Conservation (phyloP, 1,140 invertebrate species). For the Berghia stephanieae region DNA sequence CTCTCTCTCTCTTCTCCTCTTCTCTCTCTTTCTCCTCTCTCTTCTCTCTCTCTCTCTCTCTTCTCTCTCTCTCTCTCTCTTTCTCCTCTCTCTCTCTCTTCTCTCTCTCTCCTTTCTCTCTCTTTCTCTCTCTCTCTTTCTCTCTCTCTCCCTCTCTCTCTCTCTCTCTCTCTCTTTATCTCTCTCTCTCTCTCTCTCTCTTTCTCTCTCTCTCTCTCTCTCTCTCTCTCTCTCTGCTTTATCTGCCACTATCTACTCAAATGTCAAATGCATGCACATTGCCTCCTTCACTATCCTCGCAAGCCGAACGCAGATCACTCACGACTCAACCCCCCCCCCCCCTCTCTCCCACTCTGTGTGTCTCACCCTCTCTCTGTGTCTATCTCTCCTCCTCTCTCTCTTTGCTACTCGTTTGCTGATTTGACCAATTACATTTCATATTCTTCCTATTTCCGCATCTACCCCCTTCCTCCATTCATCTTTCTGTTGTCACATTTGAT, state of each 20-base stretch:
- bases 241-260: too few species aligned
- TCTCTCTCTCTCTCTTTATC: neutral
- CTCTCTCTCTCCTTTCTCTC: slow-evolving; percentile 11
- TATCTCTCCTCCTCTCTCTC: neutral
- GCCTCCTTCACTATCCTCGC: neutral
- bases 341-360: neutral
- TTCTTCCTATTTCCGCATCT: neutral
- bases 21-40: neutral
- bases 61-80: slow-evolving; percentile 72
- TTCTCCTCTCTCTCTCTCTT: neutral
- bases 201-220: neutral
- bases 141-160: neutral
- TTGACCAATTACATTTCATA: too few species aligned
- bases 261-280: neutral
- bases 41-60: neutral
- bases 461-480: neutral
- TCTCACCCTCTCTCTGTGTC: neutral
- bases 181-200: neutral
- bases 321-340: too few species aligned
- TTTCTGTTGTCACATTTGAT: neutral
- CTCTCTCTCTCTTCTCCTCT: slow-evolving; percentile 72
- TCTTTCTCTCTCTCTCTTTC: neutral
- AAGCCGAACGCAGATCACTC: too few species aligned
- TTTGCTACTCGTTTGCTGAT: neutral
- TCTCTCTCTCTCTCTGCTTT: neutral